Evolutionary conservation across 37 sponge, comb jelly and placozoan genomes (phyloP).

Genomic region (Ianthella basta): DNA sequence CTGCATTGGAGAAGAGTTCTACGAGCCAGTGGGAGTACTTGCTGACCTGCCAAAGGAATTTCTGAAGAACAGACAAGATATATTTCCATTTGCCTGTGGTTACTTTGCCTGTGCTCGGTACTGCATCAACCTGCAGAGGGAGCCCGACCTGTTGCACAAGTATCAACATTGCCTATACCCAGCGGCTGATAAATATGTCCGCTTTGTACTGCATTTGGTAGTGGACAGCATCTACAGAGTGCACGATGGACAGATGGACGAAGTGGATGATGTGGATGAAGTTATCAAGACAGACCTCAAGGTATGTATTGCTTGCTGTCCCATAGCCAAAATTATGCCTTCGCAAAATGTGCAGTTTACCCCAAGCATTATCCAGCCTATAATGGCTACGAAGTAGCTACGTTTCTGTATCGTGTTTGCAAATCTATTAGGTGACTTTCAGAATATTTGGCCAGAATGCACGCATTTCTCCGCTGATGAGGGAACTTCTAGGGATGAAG

Average conservation of each 20-base stretch:
- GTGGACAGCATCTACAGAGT: slow-evolving; percentile 24
- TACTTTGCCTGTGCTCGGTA: slow-evolving; percentile 71
- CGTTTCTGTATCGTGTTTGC: too few relatives aligned
- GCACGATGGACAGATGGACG: slow-evolving; percentile 1
- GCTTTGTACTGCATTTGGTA: slow-evolving; percentile 74
- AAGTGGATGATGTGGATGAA: background rate
- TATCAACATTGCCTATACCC: background rate
- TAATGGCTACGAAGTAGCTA: too few relatives aligned
- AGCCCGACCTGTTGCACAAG: background rate
- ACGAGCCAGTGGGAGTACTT: slow-evolving; percentile 24
- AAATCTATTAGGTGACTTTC: slow-evolving; percentile 26
- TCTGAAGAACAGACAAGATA: slow-evolving; percentile 1
- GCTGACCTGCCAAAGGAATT: slow-evolving; percentile 26
- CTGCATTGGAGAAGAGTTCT: slow-evolving; percentile 41
- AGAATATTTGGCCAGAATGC: background rate
- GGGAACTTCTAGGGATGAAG: background rate
- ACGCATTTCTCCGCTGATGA: slow-evolving; percentile 28
- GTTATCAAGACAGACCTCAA: too few relatives aligned
- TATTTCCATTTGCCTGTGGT: slow-evolving; percentile 53
- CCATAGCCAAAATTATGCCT: too few relatives aligned
- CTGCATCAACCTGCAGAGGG: slow-evolving; percentile 7
- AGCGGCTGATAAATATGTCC: slow-evolving; percentile 1
- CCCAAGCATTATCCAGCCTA: too few relatives aligned
- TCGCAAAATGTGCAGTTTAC: too few relatives aligned
- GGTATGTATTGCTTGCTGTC: too few relatives aligned